phyloP scores from a whole-genome alignment of 2,888 invertebrate species.

The Nephrotoma guestfalica region DNA sequence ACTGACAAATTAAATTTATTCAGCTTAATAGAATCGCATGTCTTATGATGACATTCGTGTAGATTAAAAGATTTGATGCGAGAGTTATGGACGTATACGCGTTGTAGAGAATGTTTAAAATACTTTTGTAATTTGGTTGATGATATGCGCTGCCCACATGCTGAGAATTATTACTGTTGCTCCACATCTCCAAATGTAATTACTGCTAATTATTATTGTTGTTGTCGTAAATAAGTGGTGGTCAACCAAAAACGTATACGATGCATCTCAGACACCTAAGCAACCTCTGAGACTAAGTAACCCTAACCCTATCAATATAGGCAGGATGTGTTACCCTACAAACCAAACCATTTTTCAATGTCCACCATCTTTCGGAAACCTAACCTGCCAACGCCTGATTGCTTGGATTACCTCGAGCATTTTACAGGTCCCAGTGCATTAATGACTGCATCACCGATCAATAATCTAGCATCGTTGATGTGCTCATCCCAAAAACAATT shows the following conservation, averaged over 20 bases:
- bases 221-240: neutral
- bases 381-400: no score
- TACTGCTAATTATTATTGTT: neutral
- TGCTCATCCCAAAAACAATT: no score
- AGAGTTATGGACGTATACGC: neutral
- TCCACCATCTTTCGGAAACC: no score
- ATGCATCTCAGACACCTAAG: no score
- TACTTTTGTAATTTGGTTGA: neutral
- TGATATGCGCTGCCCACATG: neutral
- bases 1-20: neutral
- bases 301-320: no score
- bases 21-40: neutral
- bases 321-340: no score
- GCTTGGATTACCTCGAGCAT: no score
- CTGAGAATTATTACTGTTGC: neutral
- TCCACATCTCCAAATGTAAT: neutral
- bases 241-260: neutral
- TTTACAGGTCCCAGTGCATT: no score
- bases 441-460: no score
- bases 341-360: no score
- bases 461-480: no score
- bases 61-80: neutral
- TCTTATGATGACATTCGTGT: neutral
- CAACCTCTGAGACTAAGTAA: no score
- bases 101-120: neutral